Conservation (phyloP, 2,888 invertebrate species). For the Sclerodermus sp. region DNA sequence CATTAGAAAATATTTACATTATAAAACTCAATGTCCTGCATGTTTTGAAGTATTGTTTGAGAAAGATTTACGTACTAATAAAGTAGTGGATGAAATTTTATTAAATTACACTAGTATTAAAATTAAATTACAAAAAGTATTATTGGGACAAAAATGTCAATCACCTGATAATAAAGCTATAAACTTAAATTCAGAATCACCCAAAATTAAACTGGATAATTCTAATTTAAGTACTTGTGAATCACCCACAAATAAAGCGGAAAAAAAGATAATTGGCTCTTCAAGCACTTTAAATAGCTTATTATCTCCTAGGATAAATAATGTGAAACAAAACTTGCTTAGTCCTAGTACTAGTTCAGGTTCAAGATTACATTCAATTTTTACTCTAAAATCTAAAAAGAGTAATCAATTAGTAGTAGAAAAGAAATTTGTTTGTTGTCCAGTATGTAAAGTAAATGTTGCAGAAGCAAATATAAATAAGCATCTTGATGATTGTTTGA, state of each 20-base stretch:
- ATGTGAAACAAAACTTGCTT: constrained; percentile 11
- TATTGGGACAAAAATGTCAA: neutral
- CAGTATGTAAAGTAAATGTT: constrained; percentile 58
- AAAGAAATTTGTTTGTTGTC: constrained; percentile 52
- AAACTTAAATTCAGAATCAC: no score
- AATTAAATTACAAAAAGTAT: neutral
- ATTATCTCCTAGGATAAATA: constrained; percentile 10
- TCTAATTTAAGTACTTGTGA: neutral
- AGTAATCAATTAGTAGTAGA: constrained; percentile 7
- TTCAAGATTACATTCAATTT: constrained; percentile 32
- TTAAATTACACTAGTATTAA: constrained; percentile 21
- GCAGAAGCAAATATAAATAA: constrained; percentile 56
- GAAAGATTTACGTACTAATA: constrained; percentile 58
- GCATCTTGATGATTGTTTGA: constrained; percentile 60
- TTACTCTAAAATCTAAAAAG: constrained; percentile 40
- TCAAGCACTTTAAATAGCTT: constrained; percentile 14
- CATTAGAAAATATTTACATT: constrained; percentile 59
- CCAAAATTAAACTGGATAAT: neutral
- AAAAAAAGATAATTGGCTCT: neutral
- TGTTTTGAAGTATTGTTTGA: constrained; percentile 59
- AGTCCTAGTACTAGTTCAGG: constrained; percentile 40
- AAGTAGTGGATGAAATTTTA: constrained; percentile 58
- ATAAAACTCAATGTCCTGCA: constrained; percentile 59
- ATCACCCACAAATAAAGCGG: neutral
- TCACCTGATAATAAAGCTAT: neutral